These are phyloP conservation scores for Melieria picta DNA, from an alignment of 2,888 invertebrate species.

Conservation along the genomic window DNA sequence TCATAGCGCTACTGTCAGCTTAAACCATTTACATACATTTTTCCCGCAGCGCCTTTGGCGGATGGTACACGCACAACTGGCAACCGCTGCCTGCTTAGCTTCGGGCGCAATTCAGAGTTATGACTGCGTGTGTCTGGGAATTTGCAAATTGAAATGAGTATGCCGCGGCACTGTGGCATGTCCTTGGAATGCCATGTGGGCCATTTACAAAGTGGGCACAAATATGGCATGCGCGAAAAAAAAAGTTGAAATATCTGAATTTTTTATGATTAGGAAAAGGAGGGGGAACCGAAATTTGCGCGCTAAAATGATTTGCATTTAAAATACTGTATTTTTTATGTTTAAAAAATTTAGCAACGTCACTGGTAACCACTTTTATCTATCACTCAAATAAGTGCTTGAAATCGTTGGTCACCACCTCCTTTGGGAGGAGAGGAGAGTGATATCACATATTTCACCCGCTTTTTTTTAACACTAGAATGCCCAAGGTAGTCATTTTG, in stretches of 20 bases:
- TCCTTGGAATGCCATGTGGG: background rate
- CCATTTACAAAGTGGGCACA: background rate
- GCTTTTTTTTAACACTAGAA: no score
- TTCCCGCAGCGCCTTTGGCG: background rate
- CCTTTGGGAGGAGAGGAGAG: no score
- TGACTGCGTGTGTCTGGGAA: conserved; percentile 11
- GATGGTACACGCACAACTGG: background rate
- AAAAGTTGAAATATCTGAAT: background rate
- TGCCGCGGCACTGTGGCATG: background rate
- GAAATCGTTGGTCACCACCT: no score
- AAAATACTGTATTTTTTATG: background rate
- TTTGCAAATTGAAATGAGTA: conserved; percentile 12
- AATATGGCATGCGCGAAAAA: background rate
- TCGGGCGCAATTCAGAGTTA: background rate
- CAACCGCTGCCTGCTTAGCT: background rate
- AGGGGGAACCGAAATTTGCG: background rate
- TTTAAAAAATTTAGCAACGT: no score
- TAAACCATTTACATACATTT: background rate
- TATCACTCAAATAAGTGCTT: no score
- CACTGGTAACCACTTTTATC: no score
- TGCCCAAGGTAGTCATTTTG: no score
- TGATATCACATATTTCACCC: no score
- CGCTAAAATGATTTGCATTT: no score
- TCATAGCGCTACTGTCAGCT: background rate
- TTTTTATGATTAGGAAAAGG: background rate